Evolutionary conservation across 2,113 vertebrate species (phyloP).

Genomic region (Sylvicapra grimmia): DNA sequence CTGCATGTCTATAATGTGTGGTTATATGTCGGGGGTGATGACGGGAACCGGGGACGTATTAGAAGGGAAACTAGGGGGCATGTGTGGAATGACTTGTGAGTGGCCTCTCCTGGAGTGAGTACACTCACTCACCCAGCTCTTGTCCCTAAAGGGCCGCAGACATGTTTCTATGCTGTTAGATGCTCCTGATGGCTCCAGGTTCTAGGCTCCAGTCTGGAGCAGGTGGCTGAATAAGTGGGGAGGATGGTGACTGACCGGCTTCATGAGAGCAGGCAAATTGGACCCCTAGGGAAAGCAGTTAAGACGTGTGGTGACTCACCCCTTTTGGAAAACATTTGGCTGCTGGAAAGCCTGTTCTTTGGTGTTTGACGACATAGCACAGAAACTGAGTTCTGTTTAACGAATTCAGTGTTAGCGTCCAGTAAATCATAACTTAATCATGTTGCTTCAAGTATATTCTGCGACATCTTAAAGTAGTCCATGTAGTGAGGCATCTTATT

Average conservation of each 20-base stretch:
- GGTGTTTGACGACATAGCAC: slow-evolving; percentile 62
- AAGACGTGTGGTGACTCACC: slow-evolving; percentile 34
- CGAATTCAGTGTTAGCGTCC: slow-evolving; percentile 53
- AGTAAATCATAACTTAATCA: slow-evolving; percentile 51
- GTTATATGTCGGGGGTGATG: not conserved
- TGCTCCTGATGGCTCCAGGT: not conserved
- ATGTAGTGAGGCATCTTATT: not conserved
- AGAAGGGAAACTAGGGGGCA: not conserved
- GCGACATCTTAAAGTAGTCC: not conserved
- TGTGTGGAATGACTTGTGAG: too few relatives aligned
- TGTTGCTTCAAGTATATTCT: slow-evolving; percentile 31
- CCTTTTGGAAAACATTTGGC: slow-evolving; percentile 54
- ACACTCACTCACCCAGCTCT: not conserved
- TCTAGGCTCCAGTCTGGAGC: not conserved
- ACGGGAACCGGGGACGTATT: rapidly evolving
- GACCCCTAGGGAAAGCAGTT: slow-evolving; percentile 55
- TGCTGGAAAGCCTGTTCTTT: slow-evolving; percentile 51
- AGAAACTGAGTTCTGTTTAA: slow-evolving; percentile 48
- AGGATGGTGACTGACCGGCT: not conserved
- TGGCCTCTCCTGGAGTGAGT: not conserved
- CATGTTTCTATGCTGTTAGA: not conserved
- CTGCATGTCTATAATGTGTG: not conserved
- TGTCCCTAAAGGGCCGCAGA: not conserved
- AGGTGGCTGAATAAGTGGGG: not conserved
- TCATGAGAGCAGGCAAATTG: slow-evolving; percentile 56